Evolutionary conservation across 2,888 invertebrate species (phyloP).

Genomic region (Gymnocheta viridis): DNA sequence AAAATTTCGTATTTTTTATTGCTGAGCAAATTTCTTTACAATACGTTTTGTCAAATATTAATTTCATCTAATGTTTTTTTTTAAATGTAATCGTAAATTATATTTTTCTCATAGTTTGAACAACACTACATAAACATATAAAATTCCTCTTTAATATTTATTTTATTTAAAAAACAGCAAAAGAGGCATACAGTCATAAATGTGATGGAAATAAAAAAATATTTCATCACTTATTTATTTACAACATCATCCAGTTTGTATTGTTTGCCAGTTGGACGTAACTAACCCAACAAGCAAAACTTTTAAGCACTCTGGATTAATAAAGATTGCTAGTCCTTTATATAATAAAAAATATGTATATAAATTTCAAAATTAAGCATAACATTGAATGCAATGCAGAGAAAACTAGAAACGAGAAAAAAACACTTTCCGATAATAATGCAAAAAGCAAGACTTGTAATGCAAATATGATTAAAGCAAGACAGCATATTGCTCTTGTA

Average conservation of each 20-base stretch:
- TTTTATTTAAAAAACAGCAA: no score
- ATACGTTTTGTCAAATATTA: no score
- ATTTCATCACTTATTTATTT: not conserved
- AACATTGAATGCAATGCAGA: not conserved
- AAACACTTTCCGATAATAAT: not conserved
- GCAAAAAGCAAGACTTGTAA: not conserved
- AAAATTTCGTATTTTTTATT: no score
- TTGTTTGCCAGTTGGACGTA: not conserved
- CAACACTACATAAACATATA: no score
- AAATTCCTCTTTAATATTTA: no score
- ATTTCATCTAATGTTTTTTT: no score
- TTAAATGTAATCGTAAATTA: no score
- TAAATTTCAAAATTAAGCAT: not conserved
- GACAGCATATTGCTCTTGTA: slow-evolving; percentile 7
- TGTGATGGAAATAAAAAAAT: not conserved
- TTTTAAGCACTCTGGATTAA: not conserved
- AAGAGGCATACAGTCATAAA: not conserved
- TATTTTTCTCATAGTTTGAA: no score
- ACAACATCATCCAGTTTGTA: not conserved
- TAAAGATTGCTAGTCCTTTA: not conserved
- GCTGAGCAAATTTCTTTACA: no score
- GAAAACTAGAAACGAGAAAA: not conserved
- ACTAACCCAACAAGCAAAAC: not conserved
- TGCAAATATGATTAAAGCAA: slow-evolving; percentile 5
- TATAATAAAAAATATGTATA: not conserved